These are phyloP conservation scores for Pseudorasbora parva DNA, from an alignment of 2,113 vertebrate genomes.

Conservation along the genomic window DNA sequence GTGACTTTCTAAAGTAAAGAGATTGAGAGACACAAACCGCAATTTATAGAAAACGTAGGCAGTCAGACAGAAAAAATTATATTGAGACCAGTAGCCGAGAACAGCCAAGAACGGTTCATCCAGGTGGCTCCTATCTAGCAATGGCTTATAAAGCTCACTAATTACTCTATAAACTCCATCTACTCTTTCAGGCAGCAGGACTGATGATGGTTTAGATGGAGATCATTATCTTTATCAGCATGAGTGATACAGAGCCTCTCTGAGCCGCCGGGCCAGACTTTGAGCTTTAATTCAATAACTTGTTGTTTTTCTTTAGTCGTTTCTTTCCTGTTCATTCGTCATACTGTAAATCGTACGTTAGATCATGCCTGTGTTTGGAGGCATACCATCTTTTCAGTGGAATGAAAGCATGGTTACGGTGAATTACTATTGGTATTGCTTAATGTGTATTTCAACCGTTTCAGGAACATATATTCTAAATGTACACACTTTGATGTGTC, in stretches of 20 bases:
- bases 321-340: conserved; percentile 12
- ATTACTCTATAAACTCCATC: conserved; percentile 43
- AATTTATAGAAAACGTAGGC: neutral
- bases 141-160: conserved; percentile 34
- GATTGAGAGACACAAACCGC: neutral
- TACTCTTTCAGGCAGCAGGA: conserved; percentile 6
- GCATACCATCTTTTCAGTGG: neutral
- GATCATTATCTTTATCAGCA: conserved; percentile 34
- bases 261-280: neutral
- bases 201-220: neutral
- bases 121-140: conserved; percentile 43
- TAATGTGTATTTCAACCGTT: neutral
- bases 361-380: neutral
- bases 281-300: neutral
- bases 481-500: conserved; percentile 5
- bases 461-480: neutral
- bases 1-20: neutral
- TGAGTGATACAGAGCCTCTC: conserved; percentile 17
- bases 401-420: neutral
- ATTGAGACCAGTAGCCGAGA: neutral
- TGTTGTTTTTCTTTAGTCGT: neutral
- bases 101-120: neutral
- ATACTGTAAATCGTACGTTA: neutral
- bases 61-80: neutral
- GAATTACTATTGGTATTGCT: neutral